Conservation (phyloP, 64 coral and sea anemone species). For the Dendronephthya gigantea region DNA sequence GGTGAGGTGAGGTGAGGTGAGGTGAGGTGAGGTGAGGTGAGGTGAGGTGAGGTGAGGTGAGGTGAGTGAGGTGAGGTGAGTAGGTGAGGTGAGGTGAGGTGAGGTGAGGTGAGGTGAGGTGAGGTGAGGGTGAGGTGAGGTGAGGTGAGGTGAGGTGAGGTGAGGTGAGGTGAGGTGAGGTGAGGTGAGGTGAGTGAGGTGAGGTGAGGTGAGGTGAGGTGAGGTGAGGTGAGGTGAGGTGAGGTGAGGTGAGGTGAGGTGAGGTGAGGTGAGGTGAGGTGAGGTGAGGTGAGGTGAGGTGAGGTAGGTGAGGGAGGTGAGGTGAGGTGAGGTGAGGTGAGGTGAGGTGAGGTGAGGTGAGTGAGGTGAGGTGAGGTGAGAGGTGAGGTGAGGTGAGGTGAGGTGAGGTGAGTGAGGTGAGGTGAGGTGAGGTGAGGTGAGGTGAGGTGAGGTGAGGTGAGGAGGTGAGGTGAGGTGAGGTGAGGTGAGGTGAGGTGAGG, state of each 20-base stretch:
- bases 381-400: background rate
- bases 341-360: background rate
- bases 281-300: background rate
- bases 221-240: background rate
- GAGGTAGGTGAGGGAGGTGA: background rate
- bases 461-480: background rate
- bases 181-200: too few relatives aligned
- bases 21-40: background rate
- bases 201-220: background rate
- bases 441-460: background rate
- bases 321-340: background rate
- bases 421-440: background rate
- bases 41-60: background rate
- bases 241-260: background rate
- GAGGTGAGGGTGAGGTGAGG: background rate
- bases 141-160: background rate
- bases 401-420: background rate
- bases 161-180: background rate
- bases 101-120: background rate
- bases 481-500: background rate
- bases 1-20: slow-evolving; percentile 9
- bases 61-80: too few relatives aligned
- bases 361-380: background rate
- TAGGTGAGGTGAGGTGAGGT: background rate
- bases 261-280: background rate